These are phyloP conservation scores for Spondyliosoma cantharus DNA, from an alignment of 2,797 vertebrate species.

Conservation along the genomic window DNA sequence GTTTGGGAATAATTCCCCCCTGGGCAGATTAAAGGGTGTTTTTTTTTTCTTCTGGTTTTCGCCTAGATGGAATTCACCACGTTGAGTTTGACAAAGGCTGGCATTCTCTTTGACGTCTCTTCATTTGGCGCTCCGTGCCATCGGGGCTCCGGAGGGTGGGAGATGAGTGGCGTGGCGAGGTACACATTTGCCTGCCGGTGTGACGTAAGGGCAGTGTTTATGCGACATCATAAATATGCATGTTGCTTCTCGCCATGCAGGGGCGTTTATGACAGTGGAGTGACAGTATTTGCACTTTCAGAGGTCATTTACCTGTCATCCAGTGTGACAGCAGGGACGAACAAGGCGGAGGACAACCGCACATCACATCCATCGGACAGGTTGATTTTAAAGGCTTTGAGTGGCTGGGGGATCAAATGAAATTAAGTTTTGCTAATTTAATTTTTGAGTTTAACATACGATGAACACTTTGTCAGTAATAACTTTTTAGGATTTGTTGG, in stretches of 20 bases:
- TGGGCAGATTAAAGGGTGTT: slow-evolving; percentile 74
- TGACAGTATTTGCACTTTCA: slow-evolving; percentile 82
- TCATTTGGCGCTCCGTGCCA: slow-evolving; percentile 72
- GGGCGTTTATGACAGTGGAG: slow-evolving; percentile 81
- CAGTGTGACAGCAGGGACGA: slow-evolving; percentile 63
- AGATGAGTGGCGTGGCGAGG: slow-evolving; percentile 78
- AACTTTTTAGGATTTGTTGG: background rate
- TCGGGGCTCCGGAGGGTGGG: slow-evolving; percentile 69
- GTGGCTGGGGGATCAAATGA: slow-evolving; percentile 10
- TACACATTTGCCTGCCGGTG: slow-evolving; percentile 76
- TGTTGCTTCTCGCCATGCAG: slow-evolving; percentile 72
- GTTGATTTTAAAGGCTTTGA: slow-evolving; percentile 51
- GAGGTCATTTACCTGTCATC: slow-evolving; percentile 85
- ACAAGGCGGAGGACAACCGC: slow-evolving; percentile 63
- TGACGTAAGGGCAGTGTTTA: slow-evolving; percentile 80
- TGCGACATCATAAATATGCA: slow-evolving; percentile 86
- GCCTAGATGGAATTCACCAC: slow-evolving; percentile 73
- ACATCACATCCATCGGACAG: slow-evolving; percentile 39
- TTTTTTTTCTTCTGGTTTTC: slow-evolving; percentile 76
- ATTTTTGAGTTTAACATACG: slow-evolving; percentile 3
- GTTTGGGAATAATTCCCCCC: slow-evolving; percentile 61
- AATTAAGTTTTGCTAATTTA: slow-evolving; percentile 26
- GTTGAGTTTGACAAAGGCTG: slow-evolving; percentile 78
- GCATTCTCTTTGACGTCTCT: slow-evolving; percentile 79
- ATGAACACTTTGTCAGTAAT: background rate